Evolutionary conservation across 1,140 invertebrate genomes (phyloP), one percentile per base, ranked within the genome.

Genomic region (Trachymyrmex cornetzi): DNA sequence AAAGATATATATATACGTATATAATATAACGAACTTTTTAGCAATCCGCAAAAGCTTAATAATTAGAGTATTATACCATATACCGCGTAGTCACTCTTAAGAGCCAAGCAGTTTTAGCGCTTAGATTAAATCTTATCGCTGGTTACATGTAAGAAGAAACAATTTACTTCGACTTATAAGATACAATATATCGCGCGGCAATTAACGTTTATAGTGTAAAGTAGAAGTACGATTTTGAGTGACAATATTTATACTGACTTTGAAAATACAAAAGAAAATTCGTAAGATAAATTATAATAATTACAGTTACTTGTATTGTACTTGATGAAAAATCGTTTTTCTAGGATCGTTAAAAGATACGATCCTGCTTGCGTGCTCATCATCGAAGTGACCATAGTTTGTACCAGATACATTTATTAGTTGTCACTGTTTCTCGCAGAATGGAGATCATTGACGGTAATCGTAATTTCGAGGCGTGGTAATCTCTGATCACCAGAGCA

Each of bases 111-210:
- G 44, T 86, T 84, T 67, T 9, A 57, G 12, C 75, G 77, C 61
- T 89, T 87, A 88, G 30, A 72, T 77, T 85, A 88, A 75, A 75
- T 89, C 50, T 66, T 71, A 81, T 24, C 66, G 50, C 57, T 69
- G 59, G 59, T 59, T 88, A 61, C n/a, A 30, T 24, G n/a, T 84
- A 55, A 69, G 38, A 86, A 61, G 53, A 55, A 86, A 81, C 4
- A 44, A 53, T 14, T 59, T 87, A 71, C 34, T 64, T 77, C 34
- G 50, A 9, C 57, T 85, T 64, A 85, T 6, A 85, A 14, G 12
- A 75, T 77, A 87, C 27, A 66, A 50, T 64, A 71, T 71, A 6
- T 50, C 63, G 16, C 64, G 66, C 67, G 34, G 16, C 19, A 74
- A 88, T 81, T 53, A 71, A 69, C 16, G 2, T 57, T 74, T 22